Conservation (phyloP, 2,888 invertebrate genomes). For the Timema cristinae region DNA sequence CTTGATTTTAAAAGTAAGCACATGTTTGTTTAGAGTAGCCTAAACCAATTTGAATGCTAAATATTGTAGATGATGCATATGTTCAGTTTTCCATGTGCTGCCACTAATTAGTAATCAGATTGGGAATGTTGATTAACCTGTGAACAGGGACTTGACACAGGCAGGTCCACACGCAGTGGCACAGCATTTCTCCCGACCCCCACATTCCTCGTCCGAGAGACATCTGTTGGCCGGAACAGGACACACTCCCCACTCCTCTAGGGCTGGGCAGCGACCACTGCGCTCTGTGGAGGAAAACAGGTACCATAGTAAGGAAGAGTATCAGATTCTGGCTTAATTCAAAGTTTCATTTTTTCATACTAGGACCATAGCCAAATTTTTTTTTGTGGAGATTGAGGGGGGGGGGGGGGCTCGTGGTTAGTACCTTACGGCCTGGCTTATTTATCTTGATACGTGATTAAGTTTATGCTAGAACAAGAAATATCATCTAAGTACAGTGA, state of each 20-base stretch:
- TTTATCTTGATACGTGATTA: no score
- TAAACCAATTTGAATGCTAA: no score
- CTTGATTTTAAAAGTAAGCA: no score
- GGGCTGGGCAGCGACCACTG: slow-evolving; percentile 43
- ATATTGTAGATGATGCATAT: no score
- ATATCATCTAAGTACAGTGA: no score
- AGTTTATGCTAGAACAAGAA: no score
- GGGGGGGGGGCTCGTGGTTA: not conserved
- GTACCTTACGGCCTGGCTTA: not conserved
- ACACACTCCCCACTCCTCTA: slow-evolving; percentile 47
- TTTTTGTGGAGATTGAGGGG: no score
- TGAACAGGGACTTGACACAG: slow-evolving; percentile 55
- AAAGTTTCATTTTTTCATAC: not conserved
- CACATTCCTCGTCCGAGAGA: slow-evolving; percentile 57
- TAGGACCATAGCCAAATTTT: no score
- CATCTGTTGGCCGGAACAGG: slow-evolving; percentile 56
- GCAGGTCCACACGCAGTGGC: slow-evolving; percentile 59
- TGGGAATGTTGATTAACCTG: slow-evolving; percentile 47
- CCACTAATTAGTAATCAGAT: no score
- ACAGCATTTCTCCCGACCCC: slow-evolving; percentile 60
- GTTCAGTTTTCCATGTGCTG: no score
- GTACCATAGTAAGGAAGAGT: not conserved
- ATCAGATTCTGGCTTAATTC: not conserved
- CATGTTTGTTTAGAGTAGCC: no score
- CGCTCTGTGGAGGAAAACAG: slow-evolving; percentile 5